Conservation (phyloP, 2,113 vertebrate genomes). For the Microtus oregoni region DNA sequence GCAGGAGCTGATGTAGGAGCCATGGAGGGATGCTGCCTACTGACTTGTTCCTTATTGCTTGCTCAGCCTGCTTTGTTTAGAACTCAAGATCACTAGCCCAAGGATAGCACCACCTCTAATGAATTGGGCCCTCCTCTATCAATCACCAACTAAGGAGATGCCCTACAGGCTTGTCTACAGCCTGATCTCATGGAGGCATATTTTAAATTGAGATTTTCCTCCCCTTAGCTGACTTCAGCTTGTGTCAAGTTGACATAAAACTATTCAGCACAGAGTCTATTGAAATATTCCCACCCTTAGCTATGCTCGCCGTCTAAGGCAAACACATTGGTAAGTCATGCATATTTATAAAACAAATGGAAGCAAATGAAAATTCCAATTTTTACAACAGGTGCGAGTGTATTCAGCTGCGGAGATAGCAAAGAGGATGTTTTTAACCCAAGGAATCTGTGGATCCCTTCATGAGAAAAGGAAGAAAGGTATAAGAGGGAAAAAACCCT, state of each 20-base stretch:
- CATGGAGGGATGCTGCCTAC: too few species aligned
- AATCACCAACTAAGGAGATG: not conserved
- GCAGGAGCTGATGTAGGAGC: too few species aligned
- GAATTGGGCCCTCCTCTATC: not conserved
- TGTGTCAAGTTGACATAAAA: too few species aligned
- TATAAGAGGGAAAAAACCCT: not conserved
- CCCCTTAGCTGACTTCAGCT: too few species aligned
- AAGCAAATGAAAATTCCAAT: not conserved
- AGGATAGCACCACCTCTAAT: not conserved
- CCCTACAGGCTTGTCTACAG: too few species aligned
- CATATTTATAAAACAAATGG: conserved; percentile 19
- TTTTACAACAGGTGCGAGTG: not conserved
- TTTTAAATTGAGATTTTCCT: too few species aligned
- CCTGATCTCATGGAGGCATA: too few species aligned
- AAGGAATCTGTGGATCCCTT: not conserved
- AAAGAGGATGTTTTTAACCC: not conserved
- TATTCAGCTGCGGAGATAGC: not conserved
- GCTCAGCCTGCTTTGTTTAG: not conserved
- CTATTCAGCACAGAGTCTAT: not conserved
- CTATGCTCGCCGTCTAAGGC: not conserved
- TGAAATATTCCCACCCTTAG: not conserved
- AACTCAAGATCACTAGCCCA: not conserved
- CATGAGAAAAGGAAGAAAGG: not conserved
- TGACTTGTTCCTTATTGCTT: too few species aligned
- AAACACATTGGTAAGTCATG: not conserved